Percentiles rank a stretch among this genome's conserved stretches.
These are phyloP conservation scores for Albula glossodonta DNA, from an alignment of 2,113 vertebrate species.

Conservation along the genomic window DNA sequence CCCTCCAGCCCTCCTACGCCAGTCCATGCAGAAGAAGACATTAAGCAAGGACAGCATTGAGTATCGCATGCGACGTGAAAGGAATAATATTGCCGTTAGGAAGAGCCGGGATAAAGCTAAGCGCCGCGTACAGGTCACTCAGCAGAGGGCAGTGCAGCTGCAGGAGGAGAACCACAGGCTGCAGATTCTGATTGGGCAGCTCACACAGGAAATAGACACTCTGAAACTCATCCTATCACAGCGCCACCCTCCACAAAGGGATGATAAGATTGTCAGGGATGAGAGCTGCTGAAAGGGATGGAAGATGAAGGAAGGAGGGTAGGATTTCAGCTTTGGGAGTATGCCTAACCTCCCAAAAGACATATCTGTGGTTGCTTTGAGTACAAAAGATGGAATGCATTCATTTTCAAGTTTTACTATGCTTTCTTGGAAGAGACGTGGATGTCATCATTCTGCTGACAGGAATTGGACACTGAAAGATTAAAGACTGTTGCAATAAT, in stretches of 20 bases:
- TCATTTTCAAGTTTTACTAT: not conserved
- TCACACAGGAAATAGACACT: constrained; percentile 84
- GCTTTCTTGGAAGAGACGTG: not conserved
- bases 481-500: not conserved
- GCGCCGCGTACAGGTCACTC: constrained; percentile 80
- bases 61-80: constrained; percentile 80
- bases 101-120: constrained; percentile 91
- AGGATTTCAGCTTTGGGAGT: not conserved
- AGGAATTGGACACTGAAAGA: not conserved
- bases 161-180: constrained; percentile 86
- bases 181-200: constrained; percentile 78
- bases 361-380: not conserved
- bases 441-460: not conserved
- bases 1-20: constrained; percentile 49
- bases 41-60: constrained; percentile 85
- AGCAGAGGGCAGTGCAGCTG: constrained; percentile 83
- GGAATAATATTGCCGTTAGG: constrained; percentile 87
- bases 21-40: constrained; percentile 67
- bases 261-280: constrained; percentile 44
- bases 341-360: not conserved
- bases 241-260: constrained; percentile 64
- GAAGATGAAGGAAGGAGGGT: not conserved
- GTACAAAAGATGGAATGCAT: not conserved
- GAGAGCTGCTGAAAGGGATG: constrained; percentile 26
- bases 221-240: constrained; percentile 84